Evolutionary conservation across 2,113 vertebrate species (phyloP).

Genomic region (Carlito syrichta): DNA sequence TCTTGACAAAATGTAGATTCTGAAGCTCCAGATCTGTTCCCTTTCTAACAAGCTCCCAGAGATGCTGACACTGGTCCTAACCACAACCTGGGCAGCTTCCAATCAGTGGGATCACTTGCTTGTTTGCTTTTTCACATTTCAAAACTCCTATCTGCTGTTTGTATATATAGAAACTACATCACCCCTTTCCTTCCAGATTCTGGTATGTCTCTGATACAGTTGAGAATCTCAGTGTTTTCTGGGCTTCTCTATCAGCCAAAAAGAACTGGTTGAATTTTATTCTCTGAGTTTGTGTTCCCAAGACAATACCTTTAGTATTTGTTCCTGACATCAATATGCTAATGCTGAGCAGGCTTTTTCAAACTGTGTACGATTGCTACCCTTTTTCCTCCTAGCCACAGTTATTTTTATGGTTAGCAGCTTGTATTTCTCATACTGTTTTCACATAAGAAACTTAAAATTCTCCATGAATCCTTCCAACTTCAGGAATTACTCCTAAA

Average conservation of each 20-base stretch:
- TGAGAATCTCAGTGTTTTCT: not conserved
- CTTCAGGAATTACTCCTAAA: not conserved
- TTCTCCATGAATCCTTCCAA: not conserved
- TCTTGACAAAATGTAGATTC: not conserved
- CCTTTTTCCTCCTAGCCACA: not conserved
- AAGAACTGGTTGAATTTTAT: not conserved
- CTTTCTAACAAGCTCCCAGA: not conserved
- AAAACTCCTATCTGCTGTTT: not conserved
- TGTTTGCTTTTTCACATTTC: not conserved
- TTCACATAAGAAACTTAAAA: not conserved
- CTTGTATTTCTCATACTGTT: not conserved
- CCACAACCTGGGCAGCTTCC: accelerated
- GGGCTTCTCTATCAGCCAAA: not conserved
- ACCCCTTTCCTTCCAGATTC: too few relatives aligned
- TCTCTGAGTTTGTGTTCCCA: not conserved
- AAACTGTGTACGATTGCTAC: not conserved
- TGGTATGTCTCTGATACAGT: not conserved
- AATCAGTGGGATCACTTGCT: not conserved
- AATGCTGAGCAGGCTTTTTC: not conserved
- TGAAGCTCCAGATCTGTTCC: not conserved
- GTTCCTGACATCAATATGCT: not conserved
- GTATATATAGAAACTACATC: not conserved
- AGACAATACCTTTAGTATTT: not conserved
- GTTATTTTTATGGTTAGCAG: not conserved
- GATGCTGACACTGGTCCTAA: not conserved